These are phyloP conservation scores for Drosophila prolongata DNA, from an alignment of 2,888 invertebrate species.

Conservation along the genomic window DNA sequence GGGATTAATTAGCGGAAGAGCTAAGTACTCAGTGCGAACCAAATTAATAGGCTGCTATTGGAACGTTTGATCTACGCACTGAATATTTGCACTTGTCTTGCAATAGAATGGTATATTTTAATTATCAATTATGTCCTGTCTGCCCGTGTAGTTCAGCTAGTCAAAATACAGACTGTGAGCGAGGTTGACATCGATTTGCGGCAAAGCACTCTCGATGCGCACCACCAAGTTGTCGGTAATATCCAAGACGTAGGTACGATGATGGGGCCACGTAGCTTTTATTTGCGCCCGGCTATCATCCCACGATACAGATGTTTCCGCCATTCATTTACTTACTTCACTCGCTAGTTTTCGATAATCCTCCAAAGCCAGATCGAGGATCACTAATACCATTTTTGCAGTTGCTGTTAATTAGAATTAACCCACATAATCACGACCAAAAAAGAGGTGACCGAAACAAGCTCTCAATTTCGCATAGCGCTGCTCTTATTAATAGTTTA, in stretches of 20 bases:
- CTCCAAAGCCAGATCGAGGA: conserved; percentile 3
- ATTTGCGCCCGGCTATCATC: conserved; percentile 26
- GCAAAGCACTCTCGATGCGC: conserved; percentile 56
- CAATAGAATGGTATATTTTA: conserved; percentile 21
- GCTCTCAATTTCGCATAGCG: too few species aligned
- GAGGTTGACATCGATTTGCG: conserved; percentile 70
- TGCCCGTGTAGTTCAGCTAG: conserved; percentile 80
- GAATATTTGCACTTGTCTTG: conserved; percentile 37
- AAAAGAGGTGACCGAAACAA: background rate
- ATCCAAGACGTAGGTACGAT: conserved; percentile 70
- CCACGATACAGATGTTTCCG: conserved; percentile 24
- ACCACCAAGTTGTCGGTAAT: conserved; percentile 50
- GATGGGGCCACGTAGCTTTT: conserved; percentile 42
- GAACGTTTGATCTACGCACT: conserved; percentile 31
- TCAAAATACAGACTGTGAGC: conserved; percentile 80
- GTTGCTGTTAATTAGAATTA: conserved; percentile 17
- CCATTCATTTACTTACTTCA: conserved; percentile 22
- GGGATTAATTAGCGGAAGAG: background rate
- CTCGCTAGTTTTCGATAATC: conserved; percentile 23
- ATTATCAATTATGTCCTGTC: conserved; percentile 51
- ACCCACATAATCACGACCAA: conserved; percentile 10
- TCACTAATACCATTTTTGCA: conserved; percentile 16
- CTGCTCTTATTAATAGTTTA: too few species aligned
- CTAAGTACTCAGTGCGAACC: conserved; percentile 44
- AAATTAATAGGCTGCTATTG: conserved; percentile 10